Percentiles rank a stretch among this genome's conserved stretches.
phyloP scores from a whole-genome alignment of 1,140 invertebrate species.

The Drosophila dunni region DNA sequence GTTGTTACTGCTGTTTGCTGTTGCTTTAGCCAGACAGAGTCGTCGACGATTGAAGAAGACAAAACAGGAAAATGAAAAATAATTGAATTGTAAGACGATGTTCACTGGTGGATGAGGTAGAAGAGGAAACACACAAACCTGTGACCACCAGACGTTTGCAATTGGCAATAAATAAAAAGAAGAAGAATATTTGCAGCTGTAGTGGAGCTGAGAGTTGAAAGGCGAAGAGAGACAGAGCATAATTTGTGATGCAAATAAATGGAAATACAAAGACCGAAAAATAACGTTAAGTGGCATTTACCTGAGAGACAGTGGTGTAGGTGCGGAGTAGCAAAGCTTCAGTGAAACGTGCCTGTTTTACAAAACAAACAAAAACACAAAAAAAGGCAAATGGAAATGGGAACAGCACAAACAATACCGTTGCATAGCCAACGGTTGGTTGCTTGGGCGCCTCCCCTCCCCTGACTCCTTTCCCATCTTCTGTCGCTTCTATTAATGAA shows the following conservation, averaged over 20 bases:
- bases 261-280: slow-evolving; percentile 62
- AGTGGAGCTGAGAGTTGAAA: slow-evolving; percentile 7
- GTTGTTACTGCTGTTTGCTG: slow-evolving; percentile 25
- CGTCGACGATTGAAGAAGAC: slow-evolving; percentile 68
- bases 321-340: background rate
- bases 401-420: slow-evolving; percentile 68
- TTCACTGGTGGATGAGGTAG: slow-evolving; percentile 49
- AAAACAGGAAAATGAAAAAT: slow-evolving; percentile 80
- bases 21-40: slow-evolving; percentile 47
- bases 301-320: slow-evolving; percentile 35
- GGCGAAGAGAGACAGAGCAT: slow-evolving; percentile 45
- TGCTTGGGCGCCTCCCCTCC: slow-evolving; percentile 7
- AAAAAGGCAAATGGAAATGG: slow-evolving; percentile 37
- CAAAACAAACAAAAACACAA: slow-evolving; percentile 69
- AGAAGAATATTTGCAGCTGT: slow-evolving; percentile 60
- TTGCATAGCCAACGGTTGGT: slow-evolving; percentile 55
- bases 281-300: slow-evolving; percentile 75
- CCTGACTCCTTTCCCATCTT: background rate
- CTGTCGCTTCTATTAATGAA: slow-evolving; percentile 48
- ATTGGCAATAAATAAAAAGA: slow-evolving; percentile 73
- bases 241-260: slow-evolving; percentile 77
- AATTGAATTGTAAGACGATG: slow-evolving; percentile 77
- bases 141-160: slow-evolving; percentile 65
- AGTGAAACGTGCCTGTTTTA: slow-evolving; percentile 73
- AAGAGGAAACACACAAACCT: slow-evolving; percentile 28